Evolutionary conservation across 1,140 invertebrate genomes (phyloP).

Genomic region (Microplitis mediator): DNA sequence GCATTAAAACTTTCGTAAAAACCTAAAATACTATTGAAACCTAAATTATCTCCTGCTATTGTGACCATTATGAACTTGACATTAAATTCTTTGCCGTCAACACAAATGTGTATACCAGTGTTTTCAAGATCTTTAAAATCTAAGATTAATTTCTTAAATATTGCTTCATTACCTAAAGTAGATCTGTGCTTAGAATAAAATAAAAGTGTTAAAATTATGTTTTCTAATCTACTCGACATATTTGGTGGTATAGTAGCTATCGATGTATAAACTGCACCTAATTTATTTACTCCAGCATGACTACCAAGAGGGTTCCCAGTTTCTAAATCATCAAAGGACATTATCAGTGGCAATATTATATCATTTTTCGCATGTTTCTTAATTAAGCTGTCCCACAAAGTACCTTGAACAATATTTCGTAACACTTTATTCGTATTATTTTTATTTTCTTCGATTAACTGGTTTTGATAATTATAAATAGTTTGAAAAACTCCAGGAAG

Average conservation of each 20-base stretch:
- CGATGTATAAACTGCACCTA: not conserved
- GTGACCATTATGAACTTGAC: not conserved
- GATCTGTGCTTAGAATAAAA: not conserved
- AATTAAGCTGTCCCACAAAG: not conserved
- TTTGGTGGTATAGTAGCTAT: not conserved
- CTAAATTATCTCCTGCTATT: constrained; percentile 1
- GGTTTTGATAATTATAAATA: not conserved
- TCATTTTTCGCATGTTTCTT: not conserved
- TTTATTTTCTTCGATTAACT: not conserved
- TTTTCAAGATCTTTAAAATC: not conserved
- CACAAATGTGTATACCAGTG: not conserved
- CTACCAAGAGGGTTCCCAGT: not conserved
- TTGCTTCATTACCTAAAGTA: not conserved
- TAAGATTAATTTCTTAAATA: constrained; percentile 2
- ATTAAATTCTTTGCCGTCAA: not conserved
- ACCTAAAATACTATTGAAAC: constrained; percentile 4
- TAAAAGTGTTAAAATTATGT: not conserved
- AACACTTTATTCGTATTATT: not conserved
- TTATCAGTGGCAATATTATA: not conserved
- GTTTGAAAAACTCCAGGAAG: not conserved
- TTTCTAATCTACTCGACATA: not conserved
- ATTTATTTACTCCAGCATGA: not conserved
- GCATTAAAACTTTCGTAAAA: not conserved
- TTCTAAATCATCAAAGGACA: not conserved
- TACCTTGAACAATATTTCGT: not conserved